Evolutionary conservation across 2,797 vertebrate species (phyloP).

Genomic region (Sebastes hubbsi): DNA sequence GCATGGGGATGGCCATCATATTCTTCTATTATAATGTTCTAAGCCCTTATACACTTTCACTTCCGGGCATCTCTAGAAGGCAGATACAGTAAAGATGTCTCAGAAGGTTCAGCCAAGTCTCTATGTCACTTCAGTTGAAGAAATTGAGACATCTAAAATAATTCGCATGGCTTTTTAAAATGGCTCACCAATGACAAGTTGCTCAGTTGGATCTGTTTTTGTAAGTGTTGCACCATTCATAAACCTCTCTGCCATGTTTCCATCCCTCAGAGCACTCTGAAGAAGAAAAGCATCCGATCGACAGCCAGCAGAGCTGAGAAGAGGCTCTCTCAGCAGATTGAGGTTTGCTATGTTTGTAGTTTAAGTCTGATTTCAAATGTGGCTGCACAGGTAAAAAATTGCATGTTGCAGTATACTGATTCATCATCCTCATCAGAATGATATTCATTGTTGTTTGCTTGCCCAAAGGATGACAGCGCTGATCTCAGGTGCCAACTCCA

Average conservation of each 20-base stretch:
- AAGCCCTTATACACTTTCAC: too few species aligned
- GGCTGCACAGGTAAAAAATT: neutral
- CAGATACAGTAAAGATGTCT: neutral
- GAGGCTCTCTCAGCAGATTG: conserved; percentile 89
- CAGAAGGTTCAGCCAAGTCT: neutral
- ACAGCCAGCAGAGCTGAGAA: conserved; percentile 87
- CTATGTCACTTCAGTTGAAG: too few species aligned
- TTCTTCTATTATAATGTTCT: too few species aligned
- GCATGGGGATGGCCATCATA: too few species aligned
- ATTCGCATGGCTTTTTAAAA: neutral
- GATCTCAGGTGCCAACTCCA: conserved; percentile 97
- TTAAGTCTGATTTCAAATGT: neutral
- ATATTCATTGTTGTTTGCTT: conserved; percentile 11
- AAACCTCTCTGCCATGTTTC: conserved; percentile 16
- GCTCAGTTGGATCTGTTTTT: neutral
- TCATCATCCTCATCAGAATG: neutral
- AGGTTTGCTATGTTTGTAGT: conserved; percentile 46
- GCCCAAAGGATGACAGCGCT: conserved; percentile 90
- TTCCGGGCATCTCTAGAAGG: neutral
- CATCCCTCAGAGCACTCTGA: conserved; percentile 87
- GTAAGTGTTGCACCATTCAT: neutral
- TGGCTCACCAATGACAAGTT: neutral
- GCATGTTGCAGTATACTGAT: neutral
- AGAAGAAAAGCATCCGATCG: conserved; percentile 89
- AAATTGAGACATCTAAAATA: neutral